Evolutionary conservation across 1,140 invertebrate species (phyloP).

Genomic region (Chelonus insularis): DNA sequence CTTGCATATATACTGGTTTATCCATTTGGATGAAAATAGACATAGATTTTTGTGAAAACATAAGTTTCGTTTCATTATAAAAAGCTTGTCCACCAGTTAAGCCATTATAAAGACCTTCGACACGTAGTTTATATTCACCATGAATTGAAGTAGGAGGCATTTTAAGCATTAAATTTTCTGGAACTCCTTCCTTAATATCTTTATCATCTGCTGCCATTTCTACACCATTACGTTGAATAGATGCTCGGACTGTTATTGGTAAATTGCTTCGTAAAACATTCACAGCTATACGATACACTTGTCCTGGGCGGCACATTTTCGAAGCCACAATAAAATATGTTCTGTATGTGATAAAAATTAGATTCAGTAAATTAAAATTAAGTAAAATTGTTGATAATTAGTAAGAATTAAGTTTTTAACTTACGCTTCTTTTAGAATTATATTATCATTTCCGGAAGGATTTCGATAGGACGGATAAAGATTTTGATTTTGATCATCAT

Average conservation of each 20-base stretch:
- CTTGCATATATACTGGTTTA: constrained; percentile 93
- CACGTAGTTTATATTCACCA: constrained; percentile 82
- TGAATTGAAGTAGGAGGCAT: constrained; percentile 79
- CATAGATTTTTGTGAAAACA: constrained; percentile 87
- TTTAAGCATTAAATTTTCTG: constrained; percentile 80
- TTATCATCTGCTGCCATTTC: constrained; percentile 78
- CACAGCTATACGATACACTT: constrained; percentile 81
- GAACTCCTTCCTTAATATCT: constrained; percentile 76
- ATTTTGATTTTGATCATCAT: constrained; percentile 25
- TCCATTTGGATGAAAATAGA: constrained; percentile 95
- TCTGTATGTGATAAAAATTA: too few species aligned
- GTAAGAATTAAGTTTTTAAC: constrained; percentile 37
- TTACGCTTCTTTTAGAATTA: constrained; percentile 67
- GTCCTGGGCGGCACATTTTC: constrained; percentile 80
- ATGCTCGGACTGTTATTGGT: constrained; percentile 78
- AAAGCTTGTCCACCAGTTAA: constrained; percentile 84
- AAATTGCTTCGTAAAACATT: constrained; percentile 73
- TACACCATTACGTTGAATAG: constrained; percentile 84
- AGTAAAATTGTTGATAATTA: constrained; percentile 19
- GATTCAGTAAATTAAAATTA: background rate
- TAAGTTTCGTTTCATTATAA: constrained; percentile 77
- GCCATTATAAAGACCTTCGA: constrained; percentile 86
- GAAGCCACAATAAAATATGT: constrained; percentile 89
- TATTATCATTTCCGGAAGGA: constrained; percentile 55
- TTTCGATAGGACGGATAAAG: constrained; percentile 19